Conservation (phyloP, 1,140 invertebrate genomes). For the Conopomorpha cramerella region DNA sequence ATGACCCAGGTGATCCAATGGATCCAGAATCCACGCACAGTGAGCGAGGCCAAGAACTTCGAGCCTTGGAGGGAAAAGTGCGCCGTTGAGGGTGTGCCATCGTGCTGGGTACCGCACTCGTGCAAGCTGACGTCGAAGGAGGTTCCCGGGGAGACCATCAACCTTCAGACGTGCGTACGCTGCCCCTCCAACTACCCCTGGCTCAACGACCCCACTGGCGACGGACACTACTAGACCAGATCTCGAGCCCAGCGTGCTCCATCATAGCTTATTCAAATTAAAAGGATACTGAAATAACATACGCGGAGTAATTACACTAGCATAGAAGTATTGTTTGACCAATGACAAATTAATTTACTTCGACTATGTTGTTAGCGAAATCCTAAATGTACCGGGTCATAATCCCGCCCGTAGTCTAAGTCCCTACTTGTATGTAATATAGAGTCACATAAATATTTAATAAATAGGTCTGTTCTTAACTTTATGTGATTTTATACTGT, state of each 20-base stretch:
- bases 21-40: constrained; percentile 90
- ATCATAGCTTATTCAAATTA: constrained; percentile 46
- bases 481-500: constrained; percentile 59
- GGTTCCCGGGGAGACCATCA: constrained; percentile 90
- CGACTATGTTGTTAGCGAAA: constrained; percentile 36
- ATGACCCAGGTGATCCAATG: constrained; percentile 97
- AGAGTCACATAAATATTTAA: constrained; percentile 63
- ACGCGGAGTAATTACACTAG: constrained; percentile 16
- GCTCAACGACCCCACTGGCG: constrained; percentile 90
- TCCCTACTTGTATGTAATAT: constrained; percentile 61
- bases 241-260: constrained; percentile 42
- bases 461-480: constrained; percentile 59
- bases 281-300: constrained; percentile 35
- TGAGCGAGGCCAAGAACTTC: constrained; percentile 86
- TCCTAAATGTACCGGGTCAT: constrained; percentile 54
- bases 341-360: constrained; percentile 3
- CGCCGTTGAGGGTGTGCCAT: constrained; percentile 74
- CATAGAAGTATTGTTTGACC: constrained; percentile 9
- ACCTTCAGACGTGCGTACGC: constrained; percentile 89
- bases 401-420: constrained; percentile 61
- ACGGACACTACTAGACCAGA: constrained; percentile 80
- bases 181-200: constrained; percentile 95
- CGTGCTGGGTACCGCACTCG: constrained; percentile 86
- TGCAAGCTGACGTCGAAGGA: constrained; percentile 92
- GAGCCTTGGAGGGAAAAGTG: constrained; percentile 95